Percentiles rank a stretch among this genome's conserved stretches.
phyloP scores from a whole-genome alignment of 2,888 invertebrate species.

The Drosophila nigricruria region DNA sequence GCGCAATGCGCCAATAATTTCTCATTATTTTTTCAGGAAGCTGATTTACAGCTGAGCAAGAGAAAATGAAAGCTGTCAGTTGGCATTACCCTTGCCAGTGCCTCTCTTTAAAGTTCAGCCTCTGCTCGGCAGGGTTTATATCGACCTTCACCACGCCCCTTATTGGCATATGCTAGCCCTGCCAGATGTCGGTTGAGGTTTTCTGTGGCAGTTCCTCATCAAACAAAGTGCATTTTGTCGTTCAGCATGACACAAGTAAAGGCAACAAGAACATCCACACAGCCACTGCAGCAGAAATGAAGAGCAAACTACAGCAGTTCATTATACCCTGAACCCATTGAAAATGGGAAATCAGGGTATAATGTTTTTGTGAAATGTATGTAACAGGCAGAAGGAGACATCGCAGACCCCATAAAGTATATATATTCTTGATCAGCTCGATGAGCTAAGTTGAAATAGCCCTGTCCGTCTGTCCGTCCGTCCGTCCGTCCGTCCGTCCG shows the following conservation, averaged over 20 bases:
- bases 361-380: no score
- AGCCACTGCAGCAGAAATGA: conserved; percentile 4
- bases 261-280: conserved; percentile 11
- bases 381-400: no score
- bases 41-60: conserved; percentile 38
- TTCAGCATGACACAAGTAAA: conserved; percentile 32
- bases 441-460: no score
- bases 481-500: no score
- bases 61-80: conserved; percentile 33
- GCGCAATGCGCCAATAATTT: conserved; percentile 60
- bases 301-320: conserved; percentile 36
- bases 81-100: conserved; percentile 18
- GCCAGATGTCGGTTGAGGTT: conserved; percentile 8
- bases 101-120: conserved; percentile 23
- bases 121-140: background rate
- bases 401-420: no score
- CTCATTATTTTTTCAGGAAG: conserved; percentile 59
- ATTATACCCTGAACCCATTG: no score
- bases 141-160: conserved; percentile 11
- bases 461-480: no score
- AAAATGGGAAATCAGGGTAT: no score
- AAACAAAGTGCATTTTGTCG: conserved; percentile 63
- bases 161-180: conserved; percentile 29
- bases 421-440: no score
- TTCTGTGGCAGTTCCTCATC: conserved; percentile 48